Evolutionary conservation across 2,797 vertebrate genomes (phyloP).

Genomic region (Limosa lapponica): DNA sequence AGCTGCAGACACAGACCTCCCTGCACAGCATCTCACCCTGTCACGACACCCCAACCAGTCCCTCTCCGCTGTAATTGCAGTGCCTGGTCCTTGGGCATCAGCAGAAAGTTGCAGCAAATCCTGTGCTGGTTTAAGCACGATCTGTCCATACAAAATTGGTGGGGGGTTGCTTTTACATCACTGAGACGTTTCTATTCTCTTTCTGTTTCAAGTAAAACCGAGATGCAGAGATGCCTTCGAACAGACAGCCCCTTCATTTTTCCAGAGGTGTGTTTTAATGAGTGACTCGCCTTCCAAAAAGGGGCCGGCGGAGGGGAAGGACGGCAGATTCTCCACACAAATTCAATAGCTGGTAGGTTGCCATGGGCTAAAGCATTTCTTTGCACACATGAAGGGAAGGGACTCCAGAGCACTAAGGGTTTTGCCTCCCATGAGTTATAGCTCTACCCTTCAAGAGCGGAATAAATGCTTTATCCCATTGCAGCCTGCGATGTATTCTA

Average conservation of each 20-base stretch:
- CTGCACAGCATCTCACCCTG: not conserved
- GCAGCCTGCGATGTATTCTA: conserved; percentile 68
- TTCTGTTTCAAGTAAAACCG: conserved; percentile 51
- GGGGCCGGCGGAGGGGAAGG: conserved; percentile 64
- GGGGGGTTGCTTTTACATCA: conserved; percentile 42
- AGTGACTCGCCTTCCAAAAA: conserved; percentile 67
- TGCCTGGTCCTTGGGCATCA: conserved; percentile 14
- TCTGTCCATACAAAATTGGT: conserved; percentile 21
- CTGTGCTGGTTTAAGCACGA: not conserved
- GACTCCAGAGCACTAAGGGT: conserved; percentile 64
- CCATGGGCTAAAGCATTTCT: conserved; percentile 67
- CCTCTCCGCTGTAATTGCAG: not conserved
- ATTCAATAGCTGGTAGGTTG: conserved; percentile 67
- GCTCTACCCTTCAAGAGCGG: conserved; percentile 70
- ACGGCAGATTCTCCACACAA: conserved; percentile 59
- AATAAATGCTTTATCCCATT: conserved; percentile 74
- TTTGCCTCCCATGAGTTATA: conserved; percentile 73
- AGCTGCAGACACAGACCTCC: not conserved
- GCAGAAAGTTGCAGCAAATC: conserved; percentile 59
- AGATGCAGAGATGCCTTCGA: conserved; percentile 54
- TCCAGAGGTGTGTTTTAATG: conserved; percentile 70
- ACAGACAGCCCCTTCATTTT: conserved; percentile 67
- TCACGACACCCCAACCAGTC: not conserved
- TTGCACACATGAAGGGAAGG: conserved; percentile 65
- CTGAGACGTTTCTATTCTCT: conserved; percentile 45